These are phyloP conservation scores for Cheiracanthium punctorium DNA, from an alignment of 2,888 invertebrate genomes.

Conservation along the genomic window DNA sequence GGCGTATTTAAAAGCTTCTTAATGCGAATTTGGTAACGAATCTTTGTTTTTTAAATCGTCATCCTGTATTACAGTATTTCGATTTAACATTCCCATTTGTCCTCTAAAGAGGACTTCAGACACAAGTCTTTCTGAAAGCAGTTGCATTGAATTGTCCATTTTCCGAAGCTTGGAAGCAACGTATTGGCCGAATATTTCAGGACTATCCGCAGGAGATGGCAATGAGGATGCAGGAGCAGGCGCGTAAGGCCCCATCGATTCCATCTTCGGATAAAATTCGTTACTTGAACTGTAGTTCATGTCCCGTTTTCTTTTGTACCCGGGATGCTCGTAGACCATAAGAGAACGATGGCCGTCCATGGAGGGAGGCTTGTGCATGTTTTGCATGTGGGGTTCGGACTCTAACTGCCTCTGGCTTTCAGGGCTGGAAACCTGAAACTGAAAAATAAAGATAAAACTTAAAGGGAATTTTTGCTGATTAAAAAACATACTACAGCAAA, in stretches of 20 bases:
- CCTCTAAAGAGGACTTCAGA: slow-evolving; percentile 41
- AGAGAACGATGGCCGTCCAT: background rate
- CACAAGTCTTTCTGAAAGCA: slow-evolving; percentile 38
- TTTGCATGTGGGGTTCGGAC: background rate
- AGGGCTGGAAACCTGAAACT: slow-evolving; percentile 47
- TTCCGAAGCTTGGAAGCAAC: slow-evolving; percentile 39
- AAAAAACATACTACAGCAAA: too few relatives aligned
- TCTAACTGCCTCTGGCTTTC: slow-evolving; percentile 20
- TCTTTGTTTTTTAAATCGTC: too few relatives aligned
- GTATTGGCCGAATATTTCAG: slow-evolving; percentile 39
- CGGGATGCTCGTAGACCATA: background rate
- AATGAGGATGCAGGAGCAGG: background rate
- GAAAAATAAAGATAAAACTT: background rate
- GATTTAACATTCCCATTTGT: slow-evolving; percentile 37
- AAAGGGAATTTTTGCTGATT: too few relatives aligned
- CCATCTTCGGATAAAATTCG: background rate
- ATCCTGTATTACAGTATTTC: background rate
- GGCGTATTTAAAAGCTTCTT: too few relatives aligned
- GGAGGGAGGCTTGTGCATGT: background rate
- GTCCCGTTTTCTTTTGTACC: slow-evolving; percentile 13
- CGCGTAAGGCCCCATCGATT: background rate
- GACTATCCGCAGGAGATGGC: background rate
- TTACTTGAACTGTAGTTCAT: background rate
- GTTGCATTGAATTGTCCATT: slow-evolving; percentile 41
- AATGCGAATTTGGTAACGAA: too few relatives aligned